Conservation (phyloP, 2,888 invertebrate species). For the Theodoxus fluviatilis region DNA sequence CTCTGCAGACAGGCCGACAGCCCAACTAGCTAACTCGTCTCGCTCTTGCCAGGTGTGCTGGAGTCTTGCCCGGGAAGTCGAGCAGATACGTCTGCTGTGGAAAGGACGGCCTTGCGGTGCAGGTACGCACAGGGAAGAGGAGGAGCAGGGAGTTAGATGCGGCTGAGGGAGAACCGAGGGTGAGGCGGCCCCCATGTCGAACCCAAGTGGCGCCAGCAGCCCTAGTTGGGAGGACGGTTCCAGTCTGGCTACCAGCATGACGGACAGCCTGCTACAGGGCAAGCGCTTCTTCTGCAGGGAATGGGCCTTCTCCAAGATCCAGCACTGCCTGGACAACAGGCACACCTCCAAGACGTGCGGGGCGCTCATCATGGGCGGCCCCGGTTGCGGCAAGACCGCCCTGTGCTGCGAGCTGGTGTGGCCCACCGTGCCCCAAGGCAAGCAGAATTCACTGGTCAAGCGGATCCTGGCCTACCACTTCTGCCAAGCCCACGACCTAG, state of each 20-base stretch:
- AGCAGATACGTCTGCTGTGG: too few species aligned
- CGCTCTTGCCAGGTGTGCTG: too few species aligned
- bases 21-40: too few species aligned
- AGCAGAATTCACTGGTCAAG: constrained; percentile 73
- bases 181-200: too few species aligned
- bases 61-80: too few species aligned
- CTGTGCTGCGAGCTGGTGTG: constrained; percentile 62
- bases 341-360: constrained; percentile 80
- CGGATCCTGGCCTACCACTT: constrained; percentile 87
- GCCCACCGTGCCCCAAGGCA: constrained; percentile 76
- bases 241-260: constrained; percentile 43
- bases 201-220: too few species aligned
- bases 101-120: too few species aligned
- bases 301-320: constrained; percentile 94
- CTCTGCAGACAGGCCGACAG: too few species aligned
- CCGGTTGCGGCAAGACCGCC: constrained; percentile 90
- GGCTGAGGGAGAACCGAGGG: too few species aligned
- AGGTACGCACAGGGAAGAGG: not conserved
- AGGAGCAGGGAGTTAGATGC: not conserved
- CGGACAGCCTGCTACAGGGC: constrained; percentile 55
- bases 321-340: constrained; percentile 88
- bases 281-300: constrained; percentile 83
- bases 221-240: not conserved
- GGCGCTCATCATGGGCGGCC: constrained; percentile 86
- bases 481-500: constrained; percentile 68